These are phyloP conservation scores for Lycophotia porphyrea DNA, from an alignment of 2,888 invertebrate species.

Conservation along the genomic window DNA sequence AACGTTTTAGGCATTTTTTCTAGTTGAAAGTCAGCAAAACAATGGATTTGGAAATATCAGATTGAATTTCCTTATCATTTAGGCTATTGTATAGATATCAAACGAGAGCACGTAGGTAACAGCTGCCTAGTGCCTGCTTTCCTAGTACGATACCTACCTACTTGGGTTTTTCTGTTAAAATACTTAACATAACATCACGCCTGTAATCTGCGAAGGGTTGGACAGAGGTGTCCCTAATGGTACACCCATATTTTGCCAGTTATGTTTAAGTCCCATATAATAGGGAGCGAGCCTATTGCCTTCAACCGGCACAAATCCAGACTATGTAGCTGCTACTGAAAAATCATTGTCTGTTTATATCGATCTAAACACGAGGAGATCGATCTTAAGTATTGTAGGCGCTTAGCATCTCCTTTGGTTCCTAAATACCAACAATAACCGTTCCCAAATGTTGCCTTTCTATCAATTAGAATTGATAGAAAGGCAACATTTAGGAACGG, in stretches of 20 bases:
- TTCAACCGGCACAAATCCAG: background rate
- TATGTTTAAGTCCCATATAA: background rate
- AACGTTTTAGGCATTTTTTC: slow-evolving; percentile 4
- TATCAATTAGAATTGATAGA: slow-evolving; percentile 35
- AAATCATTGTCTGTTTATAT: background rate
- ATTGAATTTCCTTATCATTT: background rate
- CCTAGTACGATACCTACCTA: background rate
- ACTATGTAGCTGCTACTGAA: background rate
- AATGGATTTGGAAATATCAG: background rate
- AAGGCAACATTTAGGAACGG: no score
- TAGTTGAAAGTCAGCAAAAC: background rate
- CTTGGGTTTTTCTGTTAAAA: background rate
- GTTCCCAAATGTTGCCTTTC: slow-evolving; percentile 18
- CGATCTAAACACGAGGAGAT: background rate
- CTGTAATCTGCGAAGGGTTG: background rate
- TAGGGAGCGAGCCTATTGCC: background rate
- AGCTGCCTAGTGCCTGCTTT: background rate
- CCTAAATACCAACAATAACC: background rate
- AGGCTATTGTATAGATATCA: background rate
- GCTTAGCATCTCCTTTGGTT: background rate
- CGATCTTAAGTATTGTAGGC: background rate
- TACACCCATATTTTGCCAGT: background rate
- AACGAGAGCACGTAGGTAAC: background rate
- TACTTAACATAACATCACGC: background rate
- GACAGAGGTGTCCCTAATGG: background rate